Percentiles rank a stretch among this genome's conserved stretches.
phyloP scores from a whole-genome alignment of 2,113 vertebrate genomes.

The Perccottus glenii region DNA sequence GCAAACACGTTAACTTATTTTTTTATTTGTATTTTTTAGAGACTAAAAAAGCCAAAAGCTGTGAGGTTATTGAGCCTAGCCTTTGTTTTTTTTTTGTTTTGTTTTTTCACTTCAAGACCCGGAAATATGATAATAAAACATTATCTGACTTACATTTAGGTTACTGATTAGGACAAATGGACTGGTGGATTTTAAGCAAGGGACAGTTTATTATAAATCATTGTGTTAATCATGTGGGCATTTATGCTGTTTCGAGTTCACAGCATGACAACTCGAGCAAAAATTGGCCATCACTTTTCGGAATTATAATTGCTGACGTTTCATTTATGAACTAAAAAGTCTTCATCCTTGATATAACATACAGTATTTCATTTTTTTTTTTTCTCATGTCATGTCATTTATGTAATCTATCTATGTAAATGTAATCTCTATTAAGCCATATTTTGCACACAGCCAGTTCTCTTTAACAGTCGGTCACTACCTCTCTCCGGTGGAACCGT shows the following conservation, averaged over 20 bases:
- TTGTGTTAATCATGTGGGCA: no score
- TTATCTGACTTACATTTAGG: no score
- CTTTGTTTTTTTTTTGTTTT: no score
- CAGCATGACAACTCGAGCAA: neutral
- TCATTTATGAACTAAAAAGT: neutral
- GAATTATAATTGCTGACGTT: neutral
- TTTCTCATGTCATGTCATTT: conserved; percentile 2
- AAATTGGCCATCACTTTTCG: conserved; percentile 1
- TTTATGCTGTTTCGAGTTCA: no score
- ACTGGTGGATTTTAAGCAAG: no score
- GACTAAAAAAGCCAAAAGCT: conserved; percentile 6
- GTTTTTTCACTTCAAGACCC: no score
- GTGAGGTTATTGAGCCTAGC: neutral
- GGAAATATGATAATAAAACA: no score
- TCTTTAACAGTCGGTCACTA: neutral
- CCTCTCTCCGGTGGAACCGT: conserved; percentile 14
- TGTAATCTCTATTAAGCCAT: conserved; percentile 10
- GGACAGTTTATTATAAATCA: no score
- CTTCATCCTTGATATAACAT: neutral
- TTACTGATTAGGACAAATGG: no score
- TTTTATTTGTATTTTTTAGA: neutral
- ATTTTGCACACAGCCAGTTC: conserved; percentile 13
- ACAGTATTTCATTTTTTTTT: neutral
- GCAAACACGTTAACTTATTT: neutral
- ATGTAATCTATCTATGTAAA: conserved; percentile 5